Conservation (phyloP, 2,888 invertebrate genomes). For the Dasypogon diadema region DNA sequence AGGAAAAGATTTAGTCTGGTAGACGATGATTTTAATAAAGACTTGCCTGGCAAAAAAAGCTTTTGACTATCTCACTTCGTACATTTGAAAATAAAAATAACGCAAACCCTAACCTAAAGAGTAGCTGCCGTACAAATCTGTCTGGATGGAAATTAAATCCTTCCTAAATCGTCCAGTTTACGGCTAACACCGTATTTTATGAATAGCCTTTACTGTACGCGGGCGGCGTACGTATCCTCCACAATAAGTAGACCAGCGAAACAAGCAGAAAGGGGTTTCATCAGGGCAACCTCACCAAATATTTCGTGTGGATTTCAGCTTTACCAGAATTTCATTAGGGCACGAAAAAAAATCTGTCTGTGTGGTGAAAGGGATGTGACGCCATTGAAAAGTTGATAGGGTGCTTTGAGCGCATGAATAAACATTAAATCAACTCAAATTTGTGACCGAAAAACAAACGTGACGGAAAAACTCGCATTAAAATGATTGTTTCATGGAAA, state of each 20-base stretch:
- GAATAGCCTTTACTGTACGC: constrained; percentile 4
- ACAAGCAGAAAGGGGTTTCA: constrained; percentile 1
- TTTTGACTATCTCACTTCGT: neutral
- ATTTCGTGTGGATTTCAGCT: constrained; percentile 8
- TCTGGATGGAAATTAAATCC: constrained; percentile 27
- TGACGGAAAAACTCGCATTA: constrained; percentile 28
- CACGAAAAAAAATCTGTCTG: constrained; percentile 12
- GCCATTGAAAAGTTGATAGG: neutral
- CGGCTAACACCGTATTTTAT: constrained; percentile 14
- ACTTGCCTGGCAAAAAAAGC: neutral
- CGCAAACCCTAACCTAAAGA: too few relatives aligned
- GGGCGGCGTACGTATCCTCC: neutral
- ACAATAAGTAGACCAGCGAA: constrained; percentile 15
- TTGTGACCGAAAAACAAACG: constrained; percentile 52
- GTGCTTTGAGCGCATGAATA: constrained; percentile 57
- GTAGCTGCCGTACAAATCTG: constrained; percentile 3
- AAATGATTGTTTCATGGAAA: constrained; percentile 37
- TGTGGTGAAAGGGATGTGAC: constrained; percentile 14
- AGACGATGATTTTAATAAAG: neutral
- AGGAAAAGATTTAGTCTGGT: too few relatives aligned
- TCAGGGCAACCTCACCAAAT: constrained; percentile 15
- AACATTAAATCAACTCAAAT: constrained; percentile 59
- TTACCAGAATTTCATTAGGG: constrained; percentile 22
- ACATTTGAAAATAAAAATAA: neutral
- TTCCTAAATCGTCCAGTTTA: constrained; percentile 26